Evolutionary conservation across 2,888 invertebrate genomes (phyloP).

Genomic region (Mythimna loreyi): DNA sequence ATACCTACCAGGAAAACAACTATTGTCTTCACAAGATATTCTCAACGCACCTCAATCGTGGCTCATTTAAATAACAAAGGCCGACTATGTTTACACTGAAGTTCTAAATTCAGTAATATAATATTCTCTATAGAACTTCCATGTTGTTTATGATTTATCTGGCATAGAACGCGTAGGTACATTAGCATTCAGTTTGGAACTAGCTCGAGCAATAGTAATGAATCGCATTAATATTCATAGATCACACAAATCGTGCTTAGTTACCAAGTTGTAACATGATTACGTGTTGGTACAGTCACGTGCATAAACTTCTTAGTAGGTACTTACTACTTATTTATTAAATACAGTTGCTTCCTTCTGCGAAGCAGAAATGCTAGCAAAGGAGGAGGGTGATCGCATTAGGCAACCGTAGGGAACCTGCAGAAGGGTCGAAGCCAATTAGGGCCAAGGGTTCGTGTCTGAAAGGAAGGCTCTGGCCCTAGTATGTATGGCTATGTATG

Average conservation of each 20-base stretch:
- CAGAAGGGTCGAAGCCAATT: too few relatives aligned
- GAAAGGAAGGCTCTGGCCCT: too few relatives aligned
- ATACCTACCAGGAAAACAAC: not conserved
- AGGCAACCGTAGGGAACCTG: too few relatives aligned
- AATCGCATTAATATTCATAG: slow-evolving; percentile 72
- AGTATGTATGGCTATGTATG: too few relatives aligned
- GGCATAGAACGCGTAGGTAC: slow-evolving; percentile 38
- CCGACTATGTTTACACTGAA: slow-evolving; percentile 11
- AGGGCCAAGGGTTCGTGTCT: too few relatives aligned
- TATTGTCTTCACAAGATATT: not conserved
- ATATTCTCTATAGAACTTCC: slow-evolving; percentile 29
- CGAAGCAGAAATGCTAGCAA: too few relatives aligned
- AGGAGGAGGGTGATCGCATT: too few relatives aligned
- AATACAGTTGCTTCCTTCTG: too few relatives aligned
- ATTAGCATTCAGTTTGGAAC: slow-evolving; percentile 69
- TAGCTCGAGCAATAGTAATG: slow-evolving; percentile 62
- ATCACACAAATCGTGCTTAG: slow-evolving; percentile 51
- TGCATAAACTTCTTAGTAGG: not conserved
- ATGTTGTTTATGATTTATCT: slow-evolving; percentile 48
- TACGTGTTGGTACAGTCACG: slow-evolving; percentile 12
- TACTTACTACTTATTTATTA: too few relatives aligned
- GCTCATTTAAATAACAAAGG: slow-evolving; percentile 36
- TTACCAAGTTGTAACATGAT: slow-evolving; percentile 35
- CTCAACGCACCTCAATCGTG: not conserved
- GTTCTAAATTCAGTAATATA: slow-evolving; percentile 22